A percentile compares a stretch with the other conserved stretches of the same genome.
These are phyloP conservation scores for Calliopum simillimum DNA, from an alignment of 2,888 invertebrate species.

Conservation along the genomic window DNA sequence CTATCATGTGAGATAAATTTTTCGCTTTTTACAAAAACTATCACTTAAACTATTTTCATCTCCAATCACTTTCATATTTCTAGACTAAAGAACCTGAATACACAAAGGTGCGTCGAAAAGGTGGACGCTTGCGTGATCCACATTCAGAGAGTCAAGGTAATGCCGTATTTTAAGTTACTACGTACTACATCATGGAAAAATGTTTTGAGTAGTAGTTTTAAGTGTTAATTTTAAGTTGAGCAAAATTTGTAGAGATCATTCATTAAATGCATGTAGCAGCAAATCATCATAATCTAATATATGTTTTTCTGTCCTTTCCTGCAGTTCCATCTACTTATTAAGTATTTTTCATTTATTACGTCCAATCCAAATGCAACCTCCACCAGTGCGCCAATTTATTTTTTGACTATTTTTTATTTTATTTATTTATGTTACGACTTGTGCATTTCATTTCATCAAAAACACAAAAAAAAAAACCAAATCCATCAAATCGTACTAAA, in stretches of 20 bases:
- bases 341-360: no score
- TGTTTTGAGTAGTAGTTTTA: slow-evolving; percentile 26
- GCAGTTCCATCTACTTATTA: not conserved
- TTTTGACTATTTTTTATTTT: slow-evolving; percentile 39
- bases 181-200: not conserved
- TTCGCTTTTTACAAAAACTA: not conserved
- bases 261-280: slow-evolving; percentile 25
- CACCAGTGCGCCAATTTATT: not conserved
- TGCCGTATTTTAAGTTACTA: not conserved
- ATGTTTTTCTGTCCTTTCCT: slow-evolving; percentile 5
- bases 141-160: slow-evolving; percentile 88
- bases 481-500: slow-evolving; percentile 68
- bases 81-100: slow-evolving; percentile 81
- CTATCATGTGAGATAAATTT: slow-evolving; percentile 60
- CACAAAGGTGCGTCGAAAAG: slow-evolving; percentile 86
- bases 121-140: slow-evolving; percentile 80
- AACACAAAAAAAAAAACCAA: slow-evolving; percentile 41
- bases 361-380: not conserved
- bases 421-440: slow-evolving; percentile 42
- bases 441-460: slow-evolving; percentile 42
- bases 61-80: slow-evolving; percentile 18
- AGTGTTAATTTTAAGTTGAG: slow-evolving; percentile 20
- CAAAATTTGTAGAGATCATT: slow-evolving; percentile 54
- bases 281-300: slow-evolving; percentile 25
- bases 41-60: not conserved